Percentiles rank a stretch among this genome's conserved stretches.
Conservation (phyloP, 2,888 invertebrate genomes). For the Mechanitis mazaeus region DNA sequence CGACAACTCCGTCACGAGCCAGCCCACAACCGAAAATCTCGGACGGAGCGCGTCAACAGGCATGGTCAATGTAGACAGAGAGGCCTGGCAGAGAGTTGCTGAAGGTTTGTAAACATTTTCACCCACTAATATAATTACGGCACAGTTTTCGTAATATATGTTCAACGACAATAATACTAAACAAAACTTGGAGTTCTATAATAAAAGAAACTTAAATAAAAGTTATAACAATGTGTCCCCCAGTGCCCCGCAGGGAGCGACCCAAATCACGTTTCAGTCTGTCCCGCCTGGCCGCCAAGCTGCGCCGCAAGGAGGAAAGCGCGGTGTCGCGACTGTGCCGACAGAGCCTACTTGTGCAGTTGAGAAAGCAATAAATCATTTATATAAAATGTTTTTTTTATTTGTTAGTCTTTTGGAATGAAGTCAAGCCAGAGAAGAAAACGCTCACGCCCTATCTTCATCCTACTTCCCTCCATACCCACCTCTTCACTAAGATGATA, state of each 20-base stretch:
- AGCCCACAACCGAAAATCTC: slow-evolving; percentile 50
- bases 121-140: no score
- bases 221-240: neutral
- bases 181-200: no score
- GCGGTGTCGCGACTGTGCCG: slow-evolving; percentile 83
- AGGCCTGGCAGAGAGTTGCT: slow-evolving; percentile 76
- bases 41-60: slow-evolving; percentile 86
- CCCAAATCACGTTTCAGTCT: slow-evolving; percentile 61
- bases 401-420: neutral
- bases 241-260: slow-evolving; percentile 43
- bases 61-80: slow-evolving; percentile 83
- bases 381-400: slow-evolving; percentile 11
- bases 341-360: slow-evolving; percentile 82
- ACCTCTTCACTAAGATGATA: no score
- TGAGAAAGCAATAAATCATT: slow-evolving; percentile 56
- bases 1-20: slow-evolving; percentile 75
- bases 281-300: slow-evolving; percentile 60
- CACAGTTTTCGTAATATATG: no score
- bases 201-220: no score
- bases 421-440: no score
- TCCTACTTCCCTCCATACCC: no score
- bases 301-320: slow-evolving; percentile 68
- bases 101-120: slow-evolving; percentile 46
- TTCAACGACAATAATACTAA: no score
- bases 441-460: no score